Percentiles rank a stretch among this genome's conserved stretches.
Conservation (phyloP, 2,797 vertebrate genomes). For the Halcyon badia region DNA sequence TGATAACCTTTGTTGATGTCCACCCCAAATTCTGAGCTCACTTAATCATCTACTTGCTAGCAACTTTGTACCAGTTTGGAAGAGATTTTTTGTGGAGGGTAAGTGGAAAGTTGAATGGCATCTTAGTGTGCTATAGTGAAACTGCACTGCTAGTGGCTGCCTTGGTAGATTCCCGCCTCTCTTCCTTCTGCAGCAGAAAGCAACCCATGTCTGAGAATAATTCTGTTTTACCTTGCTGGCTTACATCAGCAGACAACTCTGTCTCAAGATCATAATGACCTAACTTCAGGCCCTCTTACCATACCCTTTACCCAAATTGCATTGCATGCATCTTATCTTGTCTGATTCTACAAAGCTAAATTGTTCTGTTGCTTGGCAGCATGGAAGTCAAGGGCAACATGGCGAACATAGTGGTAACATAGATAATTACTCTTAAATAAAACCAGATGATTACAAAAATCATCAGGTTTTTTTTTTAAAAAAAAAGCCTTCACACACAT, state of each 20-base stretch:
- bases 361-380: background rate
- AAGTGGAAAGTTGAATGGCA: background rate
- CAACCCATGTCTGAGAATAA: background rate
- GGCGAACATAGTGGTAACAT: background rate
- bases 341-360: background rate
- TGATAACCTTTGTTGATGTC: conserved; percentile 32
- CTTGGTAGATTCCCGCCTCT: background rate
- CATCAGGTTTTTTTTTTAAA: background rate
- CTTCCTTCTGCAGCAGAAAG: conserved; percentile 4
- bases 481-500: background rate
- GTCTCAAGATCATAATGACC: background rate
- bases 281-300: background rate
- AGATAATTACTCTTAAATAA: background rate
- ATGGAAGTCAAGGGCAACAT: background rate
- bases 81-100: background rate
- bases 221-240: background rate
- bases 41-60: conserved; percentile 16
- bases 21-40: background rate
- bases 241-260: background rate
- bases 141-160: background rate
- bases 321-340: background rate
- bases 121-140: background rate
- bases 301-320: background rate
- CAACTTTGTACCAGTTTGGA: conserved; percentile 26
- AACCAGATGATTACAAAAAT: background rate